Percentiles rank a stretch among this genome's conserved stretches.
Evolutionary conservation across 92 coral and sea anemone genomes (phyloP).

Genomic region (Metridium senile): DNA sequence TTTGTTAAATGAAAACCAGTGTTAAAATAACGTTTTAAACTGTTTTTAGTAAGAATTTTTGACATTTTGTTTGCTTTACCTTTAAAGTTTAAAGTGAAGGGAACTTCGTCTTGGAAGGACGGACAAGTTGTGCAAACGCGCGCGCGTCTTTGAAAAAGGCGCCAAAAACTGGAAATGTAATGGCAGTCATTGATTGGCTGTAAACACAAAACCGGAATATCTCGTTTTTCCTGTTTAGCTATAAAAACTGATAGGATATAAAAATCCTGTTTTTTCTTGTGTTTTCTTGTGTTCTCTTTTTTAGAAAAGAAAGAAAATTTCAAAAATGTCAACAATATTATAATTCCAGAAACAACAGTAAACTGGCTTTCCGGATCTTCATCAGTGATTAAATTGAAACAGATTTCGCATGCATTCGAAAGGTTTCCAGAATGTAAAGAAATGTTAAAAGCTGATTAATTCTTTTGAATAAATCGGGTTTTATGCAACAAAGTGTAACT

Average conservation of each 20-base stretch:
- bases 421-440: not conserved
- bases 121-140: not conserved
- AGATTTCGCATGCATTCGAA: not conserved
- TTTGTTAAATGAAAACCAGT: too few relatives aligned
- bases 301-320: not conserved
- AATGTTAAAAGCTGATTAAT: not conserved
- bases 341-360: too few relatives aligned
- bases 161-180: not conserved
- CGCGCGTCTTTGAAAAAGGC: not conserved
- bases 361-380: too few relatives aligned
- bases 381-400: not conserved
- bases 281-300: too few relatives aligned
- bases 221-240: not conserved
- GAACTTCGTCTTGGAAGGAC: not conserved
- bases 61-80: not conserved
- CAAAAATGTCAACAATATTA: too few relatives aligned
- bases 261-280: not conserved
- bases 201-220: not conserved
- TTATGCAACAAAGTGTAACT: too few relatives aligned
- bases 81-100: not conserved
- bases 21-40: too few relatives aligned
- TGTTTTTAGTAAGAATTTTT: too few relatives aligned
- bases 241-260: not conserved
- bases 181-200: constrained; percentile 1
- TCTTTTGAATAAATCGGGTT: not conserved